Evolutionary conservation across 1,140 invertebrate species (phyloP), one percentile per base, ranked within the genome.

Genomic region (Lepidurus packardi): DNA sequence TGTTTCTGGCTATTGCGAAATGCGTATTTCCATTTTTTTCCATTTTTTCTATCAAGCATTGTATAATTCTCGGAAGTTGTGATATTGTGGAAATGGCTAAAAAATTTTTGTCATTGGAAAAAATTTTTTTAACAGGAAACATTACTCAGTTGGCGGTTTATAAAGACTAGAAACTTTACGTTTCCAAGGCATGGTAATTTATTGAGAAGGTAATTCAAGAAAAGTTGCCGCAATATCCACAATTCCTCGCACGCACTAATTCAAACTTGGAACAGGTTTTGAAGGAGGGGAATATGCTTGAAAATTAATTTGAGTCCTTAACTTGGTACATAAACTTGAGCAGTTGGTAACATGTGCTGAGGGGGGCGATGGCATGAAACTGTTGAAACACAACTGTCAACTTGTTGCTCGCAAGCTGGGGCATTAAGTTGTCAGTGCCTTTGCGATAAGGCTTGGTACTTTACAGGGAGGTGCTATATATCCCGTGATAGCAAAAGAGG

Each of bases 371-470:
- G 53, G 53, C 53, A 65, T 21, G 53, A 21, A 65, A 13, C 16
- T 65, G 53, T 65, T 65, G 53, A 13, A 65, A 65, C 34, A 34
- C 53, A 65, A 65, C 53, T 65, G 53, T 65, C 53, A 65, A 65
- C 53, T 65, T 65, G 53, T 65, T 65, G 53, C 53, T 65, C 53
- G 53, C 53, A 65, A 65, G 53, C 53, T 65, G 53, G 53, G 53
- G 53, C 53, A 65, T 65, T 65, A 65, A 65, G 53, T 65, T 65
- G 53, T 65, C 53, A 65, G n/a, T 21, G 53, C 53, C 16, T 65
- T 21, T 65, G 53, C 21, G 53, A 65, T 65, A 65, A 65, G 53
- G 53, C 53, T 65, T 7, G 34, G 34, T 65, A 65, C 53, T 65
- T 34, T 21, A 16, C 53, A 65, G 53, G 34, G 13, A 65, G 53